These are phyloP conservation scores for Hormaphis cornu DNA, from an alignment of 1,140 invertebrate genomes.

Conservation along the genomic window DNA sequence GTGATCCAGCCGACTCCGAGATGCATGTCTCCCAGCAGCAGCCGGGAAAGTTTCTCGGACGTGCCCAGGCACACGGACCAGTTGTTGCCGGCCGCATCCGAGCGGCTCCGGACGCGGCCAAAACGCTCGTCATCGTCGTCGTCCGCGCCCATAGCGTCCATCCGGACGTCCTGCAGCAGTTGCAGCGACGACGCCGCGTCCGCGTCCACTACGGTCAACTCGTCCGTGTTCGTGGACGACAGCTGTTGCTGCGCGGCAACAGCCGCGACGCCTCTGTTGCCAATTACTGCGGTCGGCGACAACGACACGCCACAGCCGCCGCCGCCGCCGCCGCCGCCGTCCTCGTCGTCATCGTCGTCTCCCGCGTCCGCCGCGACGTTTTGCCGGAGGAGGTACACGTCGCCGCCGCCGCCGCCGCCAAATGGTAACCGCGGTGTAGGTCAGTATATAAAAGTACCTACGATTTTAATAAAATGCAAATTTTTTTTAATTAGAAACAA, in stretches of 20 bases:
- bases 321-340: not conserved
- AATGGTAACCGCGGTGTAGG: too few species aligned
- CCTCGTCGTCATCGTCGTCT: not conserved
- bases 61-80: slow-evolving; percentile 37
- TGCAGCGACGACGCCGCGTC: slow-evolving; percentile 1
- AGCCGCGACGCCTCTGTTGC: not conserved
- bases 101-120: slow-evolving; percentile 26
- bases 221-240: slow-evolving; percentile 56
- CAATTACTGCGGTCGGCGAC: not conserved
- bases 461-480: too few species aligned
- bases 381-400: not conserved
- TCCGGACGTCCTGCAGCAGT: slow-evolving; percentile 60
- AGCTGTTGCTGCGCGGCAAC: not conserved
- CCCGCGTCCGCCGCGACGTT: not conserved
- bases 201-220: slow-evolving; percentile 32
- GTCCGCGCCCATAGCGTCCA: slow-evolving; percentile 62
- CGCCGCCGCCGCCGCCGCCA: not conserved
- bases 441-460: too few species aligned
- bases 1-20: slow-evolving; percentile 67
- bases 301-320: not conserved
- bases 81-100: slow-evolving; percentile 31
- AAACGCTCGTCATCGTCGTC: slow-evolving; percentile 39
- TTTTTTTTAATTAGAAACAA: too few species aligned
- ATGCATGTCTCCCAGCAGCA: slow-evolving; percentile 69
- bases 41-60: slow-evolving; percentile 50